phyloP scores from a whole-genome alignment of 2,888 invertebrate species.

The Oscheius sp. region DNA sequence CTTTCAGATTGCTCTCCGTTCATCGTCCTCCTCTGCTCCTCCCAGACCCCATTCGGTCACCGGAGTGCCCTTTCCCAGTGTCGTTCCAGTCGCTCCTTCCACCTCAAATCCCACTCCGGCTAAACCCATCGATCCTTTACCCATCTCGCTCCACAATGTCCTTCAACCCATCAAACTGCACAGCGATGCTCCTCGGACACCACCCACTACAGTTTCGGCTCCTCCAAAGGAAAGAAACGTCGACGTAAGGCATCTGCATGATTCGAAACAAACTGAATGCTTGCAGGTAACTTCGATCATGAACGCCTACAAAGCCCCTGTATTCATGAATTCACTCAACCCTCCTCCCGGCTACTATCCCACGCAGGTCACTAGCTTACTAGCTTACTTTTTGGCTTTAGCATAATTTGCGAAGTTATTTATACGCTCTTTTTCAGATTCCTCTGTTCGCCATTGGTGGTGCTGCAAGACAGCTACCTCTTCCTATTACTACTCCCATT shows the following conservation, averaged over 20 bases:
- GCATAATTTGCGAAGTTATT: background rate
- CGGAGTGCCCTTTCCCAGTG: slow-evolving; percentile 16
- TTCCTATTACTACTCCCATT: slow-evolving; percentile 1
- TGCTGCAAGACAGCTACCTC: background rate
- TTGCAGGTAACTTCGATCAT: slow-evolving; percentile 35
- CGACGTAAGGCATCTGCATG: slow-evolving; percentile 7
- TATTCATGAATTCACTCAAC: slow-evolving; percentile 18
- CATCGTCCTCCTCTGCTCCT: slow-evolving; percentile 8
- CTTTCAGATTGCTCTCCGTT: slow-evolving; percentile 13
- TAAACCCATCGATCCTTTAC: slow-evolving; percentile 31
- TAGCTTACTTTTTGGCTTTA: background rate
- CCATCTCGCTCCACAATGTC: slow-evolving; percentile 33
- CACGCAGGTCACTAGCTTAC: slow-evolving; percentile 7
- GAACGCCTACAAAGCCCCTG: slow-evolving; percentile 33
- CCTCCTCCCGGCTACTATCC: slow-evolving; percentile 28
- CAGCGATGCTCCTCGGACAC: background rate
- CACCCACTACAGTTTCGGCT: slow-evolving; percentile 18
- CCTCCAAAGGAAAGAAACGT: slow-evolving; percentile 8
- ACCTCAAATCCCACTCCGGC: slow-evolving; percentile 13
- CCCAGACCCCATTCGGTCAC: slow-evolving; percentile 22
- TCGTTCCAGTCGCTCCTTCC: slow-evolving; percentile 11
- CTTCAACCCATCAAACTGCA: slow-evolving; percentile 37
- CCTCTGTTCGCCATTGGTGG: slow-evolving; percentile 40
- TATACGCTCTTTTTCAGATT: slow-evolving; percentile 21
- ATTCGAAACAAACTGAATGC: background rate